Conservation (phyloP, 2,113 vertebrate genomes). For the Baryphthengus martii region DNA sequence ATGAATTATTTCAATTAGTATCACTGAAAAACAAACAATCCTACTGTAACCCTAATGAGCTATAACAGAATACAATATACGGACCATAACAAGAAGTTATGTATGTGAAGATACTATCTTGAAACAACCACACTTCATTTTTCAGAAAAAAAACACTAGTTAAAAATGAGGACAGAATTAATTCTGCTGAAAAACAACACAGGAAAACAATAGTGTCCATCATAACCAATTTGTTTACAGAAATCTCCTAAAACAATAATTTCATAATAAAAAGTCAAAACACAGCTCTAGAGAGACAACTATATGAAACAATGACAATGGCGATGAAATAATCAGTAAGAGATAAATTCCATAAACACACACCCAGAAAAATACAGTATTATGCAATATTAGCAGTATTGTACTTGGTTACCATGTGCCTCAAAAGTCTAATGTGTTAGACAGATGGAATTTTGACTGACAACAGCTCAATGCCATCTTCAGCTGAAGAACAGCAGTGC, state of each 20-base stretch:
- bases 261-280: not conserved
- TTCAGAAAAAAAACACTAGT: not conserved
- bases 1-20: not conserved
- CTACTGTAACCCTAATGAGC: not conserved
- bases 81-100: not conserved
- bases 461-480: not conserved
- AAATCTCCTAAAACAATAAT: not conserved
- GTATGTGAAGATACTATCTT: not conserved
- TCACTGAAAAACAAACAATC: not conserved
- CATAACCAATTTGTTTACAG: not conserved
- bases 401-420: not conserved
- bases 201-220: not conserved
- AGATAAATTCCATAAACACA: not conserved
- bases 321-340: not conserved
- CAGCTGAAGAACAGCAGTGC: not conserved
- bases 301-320: not conserved
- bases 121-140: not conserved
- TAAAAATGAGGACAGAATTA: not conserved
- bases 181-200: not conserved
- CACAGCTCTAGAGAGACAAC: not conserved
- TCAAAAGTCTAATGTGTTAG: not conserved
- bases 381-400: not conserved
- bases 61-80: not conserved
- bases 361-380: not conserved
- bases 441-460: not conserved